Base-by-base conservation (phyloP, 2,797 vertebrate species). In the Lerista edwardsae region DNA sequence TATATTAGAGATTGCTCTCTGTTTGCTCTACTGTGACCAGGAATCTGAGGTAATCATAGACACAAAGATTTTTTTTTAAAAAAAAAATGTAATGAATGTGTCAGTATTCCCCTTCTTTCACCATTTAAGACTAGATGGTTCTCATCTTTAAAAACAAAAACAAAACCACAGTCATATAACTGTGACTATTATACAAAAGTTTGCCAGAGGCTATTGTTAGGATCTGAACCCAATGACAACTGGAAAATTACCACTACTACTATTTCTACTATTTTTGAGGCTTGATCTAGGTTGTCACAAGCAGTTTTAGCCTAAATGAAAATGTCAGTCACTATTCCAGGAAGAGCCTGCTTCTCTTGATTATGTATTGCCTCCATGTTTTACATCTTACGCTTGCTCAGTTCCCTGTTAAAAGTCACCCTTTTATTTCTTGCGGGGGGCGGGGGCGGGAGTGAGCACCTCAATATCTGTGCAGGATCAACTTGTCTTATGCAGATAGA, bases 41-140 rank as follows among this genome's bases (percentile, higher is more conserved):
- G 72, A 84, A 84, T 83, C 83, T 83, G 75, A 93, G 94, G 94
- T 95, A 94, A 94, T 90, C 41, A 34, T 76, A 77, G 31, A 62
- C 61, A 55, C 14, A 55, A 19, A 55, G 14, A 2, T 55, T 55
- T 55, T 34, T 61, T 17, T n/a, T n/a, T n/a, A n/a, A n/a, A n/a
- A n/a, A n/a, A n/a, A 3, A 67, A 68, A 23, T 34, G 27, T 6
- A 78, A 65, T 31, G 17, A 67, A 36, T 29, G 27, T 68, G 65
- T 31, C 44, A 61, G 6, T 61, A 61, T 61, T 61, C 10, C 4
- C 55, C 31, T 55, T 2, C 44, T 74, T 67, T 51, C 34, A 41
- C 2, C 12, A 59, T 85, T 76, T 36, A 80, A 36, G 55, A 61
- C 23, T 6, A 59, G 34, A 71, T 64, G 39, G 65, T 12, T 47